phyloP scores from a whole-genome alignment of 2,888 invertebrate genomes.

The Mayetiola destructor region DNA sequence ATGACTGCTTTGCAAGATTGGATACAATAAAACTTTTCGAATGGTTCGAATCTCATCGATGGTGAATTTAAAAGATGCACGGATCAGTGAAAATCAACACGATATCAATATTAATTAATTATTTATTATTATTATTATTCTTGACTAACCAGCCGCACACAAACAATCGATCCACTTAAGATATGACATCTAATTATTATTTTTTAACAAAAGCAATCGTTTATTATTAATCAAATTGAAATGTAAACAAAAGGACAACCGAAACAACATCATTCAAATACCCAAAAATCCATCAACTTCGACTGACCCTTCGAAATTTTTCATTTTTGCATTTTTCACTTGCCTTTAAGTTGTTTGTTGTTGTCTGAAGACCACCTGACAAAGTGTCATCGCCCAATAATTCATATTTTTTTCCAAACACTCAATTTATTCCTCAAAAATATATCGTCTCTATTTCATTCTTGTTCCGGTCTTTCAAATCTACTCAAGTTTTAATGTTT shows the following conservation, averaged over 20 bases:
- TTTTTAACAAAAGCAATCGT: slow-evolving; percentile 1
- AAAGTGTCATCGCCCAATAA: slow-evolving; percentile 4
- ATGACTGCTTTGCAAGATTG: too few species aligned
- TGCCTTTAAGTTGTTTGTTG: background rate
- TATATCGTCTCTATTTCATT: background rate
- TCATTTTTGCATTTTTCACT: background rate
- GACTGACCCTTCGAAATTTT: background rate
- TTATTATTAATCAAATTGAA: background rate
- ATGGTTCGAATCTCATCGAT: too few species aligned
- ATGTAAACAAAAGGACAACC: too few species aligned
- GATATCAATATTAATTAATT: slow-evolving; percentile 1
- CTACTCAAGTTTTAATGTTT: too few species aligned
- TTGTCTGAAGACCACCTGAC: background rate
- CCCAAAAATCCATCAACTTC: too few species aligned
- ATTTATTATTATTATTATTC: too few species aligned
- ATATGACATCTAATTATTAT: background rate
- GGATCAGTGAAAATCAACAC: too few species aligned
- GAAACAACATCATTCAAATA: too few species aligned
- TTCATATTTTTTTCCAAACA: background rate
- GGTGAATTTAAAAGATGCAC: too few species aligned
- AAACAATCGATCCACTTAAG: background rate
- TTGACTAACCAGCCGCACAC: background rate
- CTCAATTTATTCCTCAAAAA: background rate
- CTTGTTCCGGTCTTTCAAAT: too few species aligned
- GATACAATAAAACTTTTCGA: too few species aligned